Conservation (phyloP, 2,797 vertebrate species). For the Epinephelus coioides region DNA sequence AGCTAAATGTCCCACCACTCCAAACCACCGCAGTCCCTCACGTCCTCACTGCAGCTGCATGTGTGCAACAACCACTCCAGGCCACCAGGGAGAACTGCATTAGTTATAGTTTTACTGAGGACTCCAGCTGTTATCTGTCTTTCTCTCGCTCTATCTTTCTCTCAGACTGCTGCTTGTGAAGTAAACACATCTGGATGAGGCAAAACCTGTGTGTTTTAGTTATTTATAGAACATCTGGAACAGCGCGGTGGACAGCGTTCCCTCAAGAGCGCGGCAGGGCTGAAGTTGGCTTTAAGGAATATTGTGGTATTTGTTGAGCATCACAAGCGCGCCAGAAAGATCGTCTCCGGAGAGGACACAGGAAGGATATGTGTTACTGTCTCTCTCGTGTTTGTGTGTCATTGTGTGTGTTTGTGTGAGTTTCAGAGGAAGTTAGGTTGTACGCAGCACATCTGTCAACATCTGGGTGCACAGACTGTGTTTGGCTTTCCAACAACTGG, state of each 20-base stretch:
- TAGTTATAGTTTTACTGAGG: constrained; percentile 19
- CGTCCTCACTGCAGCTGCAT: constrained; percentile 46
- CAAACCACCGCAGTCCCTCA: constrained; percentile 9
- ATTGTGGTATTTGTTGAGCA: constrained; percentile 55
- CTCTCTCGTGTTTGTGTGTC: constrained; percentile 25
- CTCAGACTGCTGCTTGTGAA: constrained; percentile 7
- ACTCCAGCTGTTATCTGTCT: constrained; percentile 62
- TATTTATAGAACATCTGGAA: constrained; percentile 72
- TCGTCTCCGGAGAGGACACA: constrained; percentile 52
- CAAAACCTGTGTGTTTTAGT: constrained; percentile 55
- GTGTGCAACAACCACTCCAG: constrained; percentile 46
- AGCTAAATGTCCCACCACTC: constrained; percentile 27
- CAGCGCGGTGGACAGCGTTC: constrained; percentile 17
- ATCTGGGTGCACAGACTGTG: constrained; percentile 88
- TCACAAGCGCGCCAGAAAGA: constrained; percentile 40
- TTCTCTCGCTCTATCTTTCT: constrained; percentile 9
- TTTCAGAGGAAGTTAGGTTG: constrained; percentile 61
- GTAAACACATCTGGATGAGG: constrained; percentile 68
- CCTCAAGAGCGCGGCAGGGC: constrained; percentile 43
- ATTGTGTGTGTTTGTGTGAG: constrained; percentile 1
- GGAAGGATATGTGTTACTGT: constrained; percentile 54
- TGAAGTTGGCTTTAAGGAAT: constrained; percentile 52
- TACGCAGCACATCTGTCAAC: constrained; percentile 85
- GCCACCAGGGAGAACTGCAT: constrained; percentile 73
- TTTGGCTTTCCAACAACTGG: constrained; percentile 87